Percentiles rank a stretch among this genome's conserved stretches.
phyloP scores from a whole-genome alignment of 2,113 vertebrate species.

The Pachycephala philippinensis region DNA sequence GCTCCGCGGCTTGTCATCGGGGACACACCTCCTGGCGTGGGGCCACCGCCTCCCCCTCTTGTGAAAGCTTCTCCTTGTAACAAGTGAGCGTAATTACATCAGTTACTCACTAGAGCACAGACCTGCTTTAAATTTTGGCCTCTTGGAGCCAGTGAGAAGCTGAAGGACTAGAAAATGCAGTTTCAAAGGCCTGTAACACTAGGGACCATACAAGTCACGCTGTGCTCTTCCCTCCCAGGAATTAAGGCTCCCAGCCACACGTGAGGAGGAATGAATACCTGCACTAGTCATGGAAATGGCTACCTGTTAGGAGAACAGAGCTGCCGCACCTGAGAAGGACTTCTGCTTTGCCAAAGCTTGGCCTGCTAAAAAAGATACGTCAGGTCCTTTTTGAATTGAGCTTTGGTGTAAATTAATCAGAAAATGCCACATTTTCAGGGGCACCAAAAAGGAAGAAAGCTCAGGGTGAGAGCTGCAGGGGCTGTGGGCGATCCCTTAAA shows the following conservation, averaged over 20 bases:
- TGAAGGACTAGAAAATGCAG: constrained; percentile 27
- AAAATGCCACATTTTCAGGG: background rate
- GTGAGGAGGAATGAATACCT: background rate
- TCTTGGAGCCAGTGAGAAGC: constrained; percentile 1
- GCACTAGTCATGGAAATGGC: background rate
- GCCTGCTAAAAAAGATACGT: background rate
- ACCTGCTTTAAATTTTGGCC: constrained; percentile 60
- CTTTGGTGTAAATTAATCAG: background rate
- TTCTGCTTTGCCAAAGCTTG: background rate
- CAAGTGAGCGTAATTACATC: constrained; percentile 70
- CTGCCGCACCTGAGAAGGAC: background rate
- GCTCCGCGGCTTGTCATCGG: background rate
- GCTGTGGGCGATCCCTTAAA: background rate
- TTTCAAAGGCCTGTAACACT: constrained; percentile 22
- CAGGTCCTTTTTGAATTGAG: background rate
- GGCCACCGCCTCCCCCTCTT: constrained; percentile 25
- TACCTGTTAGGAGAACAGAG: background rate
- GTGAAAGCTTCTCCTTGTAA: constrained; percentile 66
- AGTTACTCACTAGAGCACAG: constrained; percentile 72
- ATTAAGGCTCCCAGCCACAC: background rate
- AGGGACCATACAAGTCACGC: background rate
- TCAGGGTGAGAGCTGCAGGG: background rate
- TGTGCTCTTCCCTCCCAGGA: background rate
- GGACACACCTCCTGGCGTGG: constrained; percentile 51
- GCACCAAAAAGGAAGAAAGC: background rate